phyloP scores from a whole-genome alignment of 2,113 vertebrate genomes.

The Nerophis ophidion region DNA sequence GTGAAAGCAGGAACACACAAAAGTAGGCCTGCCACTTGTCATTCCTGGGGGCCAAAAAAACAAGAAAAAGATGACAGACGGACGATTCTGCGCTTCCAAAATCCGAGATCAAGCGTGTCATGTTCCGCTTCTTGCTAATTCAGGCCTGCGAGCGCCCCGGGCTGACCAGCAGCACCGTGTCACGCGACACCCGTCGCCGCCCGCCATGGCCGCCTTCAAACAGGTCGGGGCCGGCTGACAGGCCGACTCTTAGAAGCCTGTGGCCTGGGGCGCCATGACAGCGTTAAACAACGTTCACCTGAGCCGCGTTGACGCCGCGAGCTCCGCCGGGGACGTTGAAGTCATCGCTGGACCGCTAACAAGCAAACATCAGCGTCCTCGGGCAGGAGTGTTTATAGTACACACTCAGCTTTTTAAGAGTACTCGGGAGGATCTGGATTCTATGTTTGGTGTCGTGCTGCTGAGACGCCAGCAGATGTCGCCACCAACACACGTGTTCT shows the following conservation, averaged over 20 bases:
- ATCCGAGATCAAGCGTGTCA: conserved; percentile 64
- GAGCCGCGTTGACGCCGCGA: conserved; percentile 46
- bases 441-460: neutral
- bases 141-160: conserved; percentile 34
- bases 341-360: neutral
- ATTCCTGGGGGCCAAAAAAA: conserved; percentile 28
- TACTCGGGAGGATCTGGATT: too few relatives aligned
- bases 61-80: conserved; percentile 21
- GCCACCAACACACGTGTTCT: conserved; percentile 33
- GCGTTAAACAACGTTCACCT: conserved; percentile 52
- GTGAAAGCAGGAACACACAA: conserved; percentile 21
- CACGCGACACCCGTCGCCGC: conserved; percentile 46
- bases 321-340: conserved; percentile 52
- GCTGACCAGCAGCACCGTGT: conserved; percentile 44
- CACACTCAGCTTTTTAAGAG: too few relatives aligned
- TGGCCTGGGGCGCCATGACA: conserved; percentile 34
- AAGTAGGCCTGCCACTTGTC: conserved; percentile 25
- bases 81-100: conserved; percentile 26
- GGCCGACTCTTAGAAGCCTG: conserved; percentile 18
- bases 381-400: too few relatives aligned
- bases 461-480: conserved; percentile 64
- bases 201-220: conserved; percentile 45
- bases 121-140: conserved; percentile 55
- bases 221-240: conserved; percentile 37
- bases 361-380: too few relatives aligned